A percentile compares a stretch with the other conserved stretches of the same genome.
phyloP scores from a whole-genome alignment of 2,113 vertebrate species.

The Lophura nycthemera region DNA sequence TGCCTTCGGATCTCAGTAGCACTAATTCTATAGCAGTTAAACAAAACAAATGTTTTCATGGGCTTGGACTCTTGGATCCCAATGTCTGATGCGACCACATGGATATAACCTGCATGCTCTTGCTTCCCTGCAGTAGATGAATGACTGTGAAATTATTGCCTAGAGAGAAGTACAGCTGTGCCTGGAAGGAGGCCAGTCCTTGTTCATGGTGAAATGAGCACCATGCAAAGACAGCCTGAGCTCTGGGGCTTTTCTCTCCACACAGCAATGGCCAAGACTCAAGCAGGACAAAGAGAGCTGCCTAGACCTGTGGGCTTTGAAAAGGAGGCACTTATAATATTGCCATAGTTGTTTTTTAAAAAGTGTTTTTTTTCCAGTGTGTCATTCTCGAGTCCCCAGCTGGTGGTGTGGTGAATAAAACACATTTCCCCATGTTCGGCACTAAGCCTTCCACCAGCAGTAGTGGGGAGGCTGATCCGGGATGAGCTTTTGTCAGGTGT shows the following conservation, averaged over 20 bases:
- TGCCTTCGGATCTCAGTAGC: not conserved
- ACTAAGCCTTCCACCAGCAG: not conserved
- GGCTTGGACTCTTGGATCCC: not conserved
- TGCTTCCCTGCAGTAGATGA: not conserved
- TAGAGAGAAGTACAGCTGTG: not conserved
- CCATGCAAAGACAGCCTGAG: not conserved
- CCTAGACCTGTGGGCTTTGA: not conserved
- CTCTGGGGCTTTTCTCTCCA: not conserved
- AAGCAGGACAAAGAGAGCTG: not conserved
- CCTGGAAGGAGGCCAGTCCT: not conserved
- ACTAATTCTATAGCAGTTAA: not conserved
- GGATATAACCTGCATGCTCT: not conserved
- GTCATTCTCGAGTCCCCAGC: fast-evolving
- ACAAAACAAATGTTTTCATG: not conserved
- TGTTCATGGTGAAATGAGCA: not conserved
- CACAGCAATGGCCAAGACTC: not conserved
- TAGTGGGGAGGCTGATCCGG: not conserved
- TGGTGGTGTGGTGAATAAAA: not conserved
- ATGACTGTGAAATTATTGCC: not conserved
- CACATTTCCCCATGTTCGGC: not conserved
- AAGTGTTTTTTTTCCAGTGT: not conserved
- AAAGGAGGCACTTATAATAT: not conserved
- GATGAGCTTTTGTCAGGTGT: not conserved
- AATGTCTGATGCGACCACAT: not conserved
- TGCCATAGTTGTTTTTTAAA: not conserved